Evolutionary conservation across 2,113 vertebrate species (phyloP), one percentile per base, ranked within the genome.

Genomic region (Grus americana): DNA sequence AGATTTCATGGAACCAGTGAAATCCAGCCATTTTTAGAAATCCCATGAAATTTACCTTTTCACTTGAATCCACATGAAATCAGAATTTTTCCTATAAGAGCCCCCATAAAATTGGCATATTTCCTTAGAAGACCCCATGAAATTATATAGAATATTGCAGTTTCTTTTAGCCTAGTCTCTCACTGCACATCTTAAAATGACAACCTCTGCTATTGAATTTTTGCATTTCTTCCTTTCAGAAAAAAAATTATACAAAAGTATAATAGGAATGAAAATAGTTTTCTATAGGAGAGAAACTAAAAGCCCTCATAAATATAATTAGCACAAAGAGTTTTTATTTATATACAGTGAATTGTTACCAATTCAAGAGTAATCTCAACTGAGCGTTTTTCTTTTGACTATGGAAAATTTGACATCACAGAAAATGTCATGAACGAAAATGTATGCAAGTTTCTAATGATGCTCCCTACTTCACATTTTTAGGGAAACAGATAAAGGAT

Each of bases 31-130:
- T 97, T 98, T 98, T 96, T 95, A 97, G 94, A 97, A 98, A 96
- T 97, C 89, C 93, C 94, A 97, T 97, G 91, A 98, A 98, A 98
- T 98, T 94, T 96, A 97, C 89, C 95, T 98, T 98, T 97, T 97
- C 94, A 98, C 92, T 95, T 85, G 71, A 97, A 97, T 97, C 95
- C 96, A 98, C 86, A 96, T 95, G 92, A 98, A 98, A 98, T 97
- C 86, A 96, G 94, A 92, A 96, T 98, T 98, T 96, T 97, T 96
- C 52, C 87, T 63, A 68, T 93, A 95, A 61, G 73, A 97, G 81
- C 71, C 79, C 40, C 91, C 97, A 97, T 97, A 98, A 97, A 98
- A 98, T 97, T 91, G 90, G 86, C 86, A 83, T 84, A 97, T 97
- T 98, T 96, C 97, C 92, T 97, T 95, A 96, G 95, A 95, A 97